Conservation (phyloP, 2,113 vertebrate genomes). For the Silurus meridionalis region DNA sequence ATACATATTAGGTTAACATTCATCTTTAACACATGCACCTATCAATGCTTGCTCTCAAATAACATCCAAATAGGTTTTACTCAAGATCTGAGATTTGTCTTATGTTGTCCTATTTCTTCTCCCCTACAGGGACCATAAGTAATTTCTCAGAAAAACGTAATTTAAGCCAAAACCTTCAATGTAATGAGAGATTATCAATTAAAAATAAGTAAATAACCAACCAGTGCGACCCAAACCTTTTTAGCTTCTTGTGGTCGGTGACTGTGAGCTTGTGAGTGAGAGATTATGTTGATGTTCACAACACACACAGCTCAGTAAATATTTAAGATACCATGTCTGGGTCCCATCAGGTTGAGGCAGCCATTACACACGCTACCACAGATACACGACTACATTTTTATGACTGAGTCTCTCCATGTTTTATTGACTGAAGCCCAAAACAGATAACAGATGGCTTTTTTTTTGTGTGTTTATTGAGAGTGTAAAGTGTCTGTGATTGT, state of each 20-base stretch:
- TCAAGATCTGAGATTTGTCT: not conserved
- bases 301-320: not conserved
- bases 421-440: slow-evolving; percentile 22
- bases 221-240: not conserved
- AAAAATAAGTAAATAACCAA: not conserved
- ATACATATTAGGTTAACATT: not conserved
- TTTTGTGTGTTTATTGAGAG: slow-evolving; percentile 16
- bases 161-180: not conserved
- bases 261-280: not conserved
- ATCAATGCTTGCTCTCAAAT: not conserved
- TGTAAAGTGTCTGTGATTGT: slow-evolving; percentile 32
- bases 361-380: not conserved
- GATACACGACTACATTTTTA: not conserved
- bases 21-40: not conserved
- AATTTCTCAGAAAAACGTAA: not conserved
- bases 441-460: slow-evolving; percentile 7
- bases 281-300: not conserved
- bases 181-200: not conserved
- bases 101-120: not conserved
- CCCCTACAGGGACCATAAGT: not conserved
- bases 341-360: too few relatives aligned
- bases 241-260: not conserved
- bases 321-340: not conserved
- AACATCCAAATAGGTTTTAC: not conserved
- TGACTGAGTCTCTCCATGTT: slow-evolving; percentile 11